Base-by-base conservation (phyloP, 2,888 invertebrate genomes). In the Drosophila fungiperda region DNA sequence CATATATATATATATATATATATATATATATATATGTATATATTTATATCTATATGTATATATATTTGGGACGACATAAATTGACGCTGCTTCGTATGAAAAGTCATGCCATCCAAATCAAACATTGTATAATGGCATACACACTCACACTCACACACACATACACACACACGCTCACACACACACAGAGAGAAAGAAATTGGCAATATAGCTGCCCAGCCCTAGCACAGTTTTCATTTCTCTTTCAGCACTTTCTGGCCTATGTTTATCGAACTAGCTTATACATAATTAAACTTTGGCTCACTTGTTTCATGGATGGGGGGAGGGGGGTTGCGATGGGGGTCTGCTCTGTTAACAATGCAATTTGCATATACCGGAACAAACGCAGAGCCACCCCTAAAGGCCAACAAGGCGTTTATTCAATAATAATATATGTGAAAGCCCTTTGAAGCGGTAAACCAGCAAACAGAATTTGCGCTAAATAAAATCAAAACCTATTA, bases 71-170 rank as follows among this genome's bases (percentile, higher is more conserved):
- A 63, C 83, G 69, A 71, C 68, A 83, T 74, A 73, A 80, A 86
- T 74, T 80, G 73, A 69, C 71, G 73, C 36, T 36, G 45, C 29
- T 42, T 58, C 29, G 62, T 77, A 81, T 78, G 82, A 83, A 83
- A 80, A 86, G 77, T 86, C 89, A 89, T 83, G 82, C 84, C 82
- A 83, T 81, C 68, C 68, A 78, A 87, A 80, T 80, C 68, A 73
- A 81, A 73, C 83, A 89, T 87, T 87, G 75, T 86, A 68, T 75
- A 87, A 87, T 70, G 70, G 59, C 32, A 53, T 58, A 65, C 59
- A 68, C 53, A 61, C 36, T 38, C 52, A 54, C 40, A 35, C 35
- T 57, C 40, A 61, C 17, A 52, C 55, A 72, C 38, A 54, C 2
- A 57, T 1, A 26, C 23, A 50, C 26, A 17, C 32, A 48, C 48